Conservation (phyloP, 2,797 vertebrate species). For the Lepilemur septentrionalis region DNA sequence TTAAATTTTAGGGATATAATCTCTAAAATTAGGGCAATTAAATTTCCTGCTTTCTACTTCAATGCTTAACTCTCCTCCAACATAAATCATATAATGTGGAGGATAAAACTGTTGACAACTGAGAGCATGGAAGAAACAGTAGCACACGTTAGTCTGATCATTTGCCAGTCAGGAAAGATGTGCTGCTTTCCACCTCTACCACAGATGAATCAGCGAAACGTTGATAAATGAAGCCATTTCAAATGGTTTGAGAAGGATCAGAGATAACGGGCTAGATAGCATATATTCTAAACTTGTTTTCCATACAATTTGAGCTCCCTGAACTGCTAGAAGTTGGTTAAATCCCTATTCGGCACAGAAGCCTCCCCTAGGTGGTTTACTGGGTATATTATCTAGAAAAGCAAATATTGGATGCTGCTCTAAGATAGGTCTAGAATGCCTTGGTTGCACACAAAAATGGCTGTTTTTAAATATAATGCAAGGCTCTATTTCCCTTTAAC, state of each 20-base stretch:
- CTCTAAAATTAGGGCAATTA: slow-evolving; percentile 63
- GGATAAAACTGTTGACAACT: slow-evolving; percentile 75
- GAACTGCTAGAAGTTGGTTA: slow-evolving; percentile 57
- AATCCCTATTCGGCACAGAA: slow-evolving; percentile 62
- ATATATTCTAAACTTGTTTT: slow-evolving; percentile 82
- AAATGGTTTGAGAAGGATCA: slow-evolving; percentile 78
- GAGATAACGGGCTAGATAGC: slow-evolving; percentile 72
- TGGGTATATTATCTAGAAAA: slow-evolving; percentile 68
- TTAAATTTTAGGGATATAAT: slow-evolving; percentile 58
- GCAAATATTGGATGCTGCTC: slow-evolving; percentile 61
- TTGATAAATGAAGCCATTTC: slow-evolving; percentile 72
- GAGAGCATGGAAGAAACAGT: slow-evolving; percentile 79
- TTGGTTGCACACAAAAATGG: slow-evolving; percentile 82
- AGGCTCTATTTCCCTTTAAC: slow-evolving; percentile 87
- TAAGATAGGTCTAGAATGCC: slow-evolving; percentile 76
- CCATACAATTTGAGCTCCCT: slow-evolving; percentile 51
- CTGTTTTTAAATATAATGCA: slow-evolving; percentile 83
- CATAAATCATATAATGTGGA: slow-evolving; percentile 19
- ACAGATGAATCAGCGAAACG: slow-evolving; percentile 42
- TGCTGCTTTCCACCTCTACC: slow-evolving; percentile 67
- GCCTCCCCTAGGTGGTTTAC: slow-evolving; percentile 70
- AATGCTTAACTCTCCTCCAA: slow-evolving; percentile 55
- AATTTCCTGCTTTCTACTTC: slow-evolving; percentile 53
- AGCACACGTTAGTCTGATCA: slow-evolving; percentile 66
- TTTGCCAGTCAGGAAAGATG: slow-evolving; percentile 45